Evolutionary conservation across 2,888 invertebrate genomes (phyloP).

Genomic region (Tachina grossa): DNA sequence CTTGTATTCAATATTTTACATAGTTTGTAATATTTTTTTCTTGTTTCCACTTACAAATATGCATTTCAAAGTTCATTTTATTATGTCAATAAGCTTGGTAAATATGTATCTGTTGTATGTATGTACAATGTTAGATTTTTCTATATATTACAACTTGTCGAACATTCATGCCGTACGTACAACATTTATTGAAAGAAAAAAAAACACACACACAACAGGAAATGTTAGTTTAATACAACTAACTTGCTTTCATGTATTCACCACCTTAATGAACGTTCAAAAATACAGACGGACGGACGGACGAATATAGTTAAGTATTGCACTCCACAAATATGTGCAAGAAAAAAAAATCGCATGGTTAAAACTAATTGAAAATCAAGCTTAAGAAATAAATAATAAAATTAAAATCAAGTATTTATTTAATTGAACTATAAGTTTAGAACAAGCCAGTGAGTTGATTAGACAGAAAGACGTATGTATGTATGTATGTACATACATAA

Average conservation of each 20-base stretch:
- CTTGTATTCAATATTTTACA: slow-evolving; percentile 42
- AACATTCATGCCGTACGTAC: slow-evolving; percentile 18
- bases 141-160: slow-evolving; percentile 24
- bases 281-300: background rate
- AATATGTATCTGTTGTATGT: too few species aligned
- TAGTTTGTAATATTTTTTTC: background rate
- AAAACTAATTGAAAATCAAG: slow-evolving; percentile 58
- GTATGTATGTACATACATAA: too few species aligned
- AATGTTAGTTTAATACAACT: slow-evolving; percentile 62
- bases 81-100: slow-evolving; percentile 56
- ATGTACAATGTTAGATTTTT: slow-evolving; percentile 29
- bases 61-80: slow-evolving; percentile 62
- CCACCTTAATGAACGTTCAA: slow-evolving; percentile 13
- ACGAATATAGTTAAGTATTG: slow-evolving; percentile 1
- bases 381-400: slow-evolving; percentile 55
- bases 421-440: slow-evolving; percentile 45
- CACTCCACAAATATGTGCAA: background rate
- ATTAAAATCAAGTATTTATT: slow-evolving; percentile 43
- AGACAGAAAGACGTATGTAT: slow-evolving; percentile 10
- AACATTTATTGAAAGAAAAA: background rate
- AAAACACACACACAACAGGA: slow-evolving; percentile 55
- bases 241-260: slow-evolving; percentile 10
- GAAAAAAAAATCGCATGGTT: slow-evolving; percentile 37
- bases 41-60: slow-evolving; percentile 13
- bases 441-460: slow-evolving; percentile 1